A percentile compares a stretch with the other conserved stretches of the same genome.
phyloP scores from a whole-genome alignment of 2,797 vertebrate genomes.

The Prionace glauca region DNA sequence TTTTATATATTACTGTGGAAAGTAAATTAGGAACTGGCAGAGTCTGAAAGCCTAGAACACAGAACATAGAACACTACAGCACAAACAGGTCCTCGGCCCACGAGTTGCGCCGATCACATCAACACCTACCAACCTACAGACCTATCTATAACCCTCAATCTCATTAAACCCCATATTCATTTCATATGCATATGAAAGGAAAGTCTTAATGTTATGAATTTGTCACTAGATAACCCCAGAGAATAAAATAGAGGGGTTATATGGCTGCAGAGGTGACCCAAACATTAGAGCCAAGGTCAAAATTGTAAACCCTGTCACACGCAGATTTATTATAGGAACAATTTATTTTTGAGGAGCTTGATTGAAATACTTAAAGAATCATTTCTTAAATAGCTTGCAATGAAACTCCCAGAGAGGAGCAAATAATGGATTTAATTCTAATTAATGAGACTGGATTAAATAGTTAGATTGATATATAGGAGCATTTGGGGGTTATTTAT shows the following conservation, averaged over 20 bases:
- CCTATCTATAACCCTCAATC: too few species aligned
- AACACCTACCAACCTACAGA: too few species aligned
- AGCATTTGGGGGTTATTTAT: not conserved
- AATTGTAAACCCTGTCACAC: not conserved
- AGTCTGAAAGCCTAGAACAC: too few species aligned
- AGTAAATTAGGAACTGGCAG: not conserved
- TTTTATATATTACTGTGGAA: too few species aligned
- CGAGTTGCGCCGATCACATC: too few species aligned
- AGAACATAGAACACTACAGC: too few species aligned
- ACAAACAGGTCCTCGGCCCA: too few species aligned
- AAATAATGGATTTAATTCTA: not conserved
- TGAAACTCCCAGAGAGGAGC: not conserved
- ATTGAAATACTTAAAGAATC: not conserved
- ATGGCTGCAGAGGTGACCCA: not conserved
- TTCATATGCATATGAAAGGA: not conserved
- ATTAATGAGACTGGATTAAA: not conserved
- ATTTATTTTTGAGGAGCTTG: not conserved
- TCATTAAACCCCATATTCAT: too few species aligned
- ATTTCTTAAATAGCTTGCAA: not conserved
- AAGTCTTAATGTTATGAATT: not conserved
- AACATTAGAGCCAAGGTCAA: not conserved
- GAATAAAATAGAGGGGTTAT: not conserved
- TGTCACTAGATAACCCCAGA: not conserved
- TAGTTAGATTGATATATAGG: not conserved
- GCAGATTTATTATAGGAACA: not conserved